Conservation (phyloP, 2,797 vertebrate genomes). For the Balearica regulorum region DNA sequence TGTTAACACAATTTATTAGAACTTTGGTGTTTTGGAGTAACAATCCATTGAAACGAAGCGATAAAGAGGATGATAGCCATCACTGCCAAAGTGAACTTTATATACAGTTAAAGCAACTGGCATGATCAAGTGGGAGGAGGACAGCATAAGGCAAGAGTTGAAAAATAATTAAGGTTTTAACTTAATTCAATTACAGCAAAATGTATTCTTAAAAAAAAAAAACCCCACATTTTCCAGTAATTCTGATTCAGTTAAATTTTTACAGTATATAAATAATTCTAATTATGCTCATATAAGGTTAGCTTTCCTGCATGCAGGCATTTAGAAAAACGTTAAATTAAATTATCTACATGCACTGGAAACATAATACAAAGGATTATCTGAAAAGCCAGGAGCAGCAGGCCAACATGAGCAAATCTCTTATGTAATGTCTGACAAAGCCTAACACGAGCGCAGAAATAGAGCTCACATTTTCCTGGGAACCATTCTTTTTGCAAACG, state of each 20-base stretch:
- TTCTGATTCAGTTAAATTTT: slow-evolving; percentile 71
- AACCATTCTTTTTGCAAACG: slow-evolving; percentile 70
- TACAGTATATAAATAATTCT: slow-evolving; percentile 76
- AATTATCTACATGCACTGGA: slow-evolving; percentile 73
- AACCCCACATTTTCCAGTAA: slow-evolving; percentile 65
- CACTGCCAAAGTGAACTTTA: not conserved
- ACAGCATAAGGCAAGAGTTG: slow-evolving; percentile 43
- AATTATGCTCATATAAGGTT: slow-evolving; percentile 70
- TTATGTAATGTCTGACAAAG: slow-evolving; percentile 66
- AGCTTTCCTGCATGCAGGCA: slow-evolving; percentile 68
- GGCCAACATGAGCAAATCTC: slow-evolving; percentile 66
- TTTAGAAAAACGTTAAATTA: slow-evolving; percentile 73
- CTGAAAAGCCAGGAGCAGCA: slow-evolving; percentile 70
- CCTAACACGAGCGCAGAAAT: slow-evolving; percentile 50
- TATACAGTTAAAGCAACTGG: not conserved
- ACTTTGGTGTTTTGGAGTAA: slow-evolving; percentile 5
- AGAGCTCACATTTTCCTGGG: slow-evolving; percentile 68
- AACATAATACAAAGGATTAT: slow-evolving; percentile 73
- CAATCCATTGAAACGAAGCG: not conserved
- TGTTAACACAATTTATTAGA: slow-evolving; percentile 12
- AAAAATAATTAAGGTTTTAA: slow-evolving; percentile 69
- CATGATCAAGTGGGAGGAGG: not conserved
- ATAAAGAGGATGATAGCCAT: not conserved
- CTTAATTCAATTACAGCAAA: slow-evolving; percentile 64
- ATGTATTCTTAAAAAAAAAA: slow-evolving; percentile 28